A percentile compares a stretch with the other conserved stretches of the same genome.
phyloP scores from a whole-genome alignment of 1,140 invertebrate species.

The Brachionus rotundiformis region DNA sequence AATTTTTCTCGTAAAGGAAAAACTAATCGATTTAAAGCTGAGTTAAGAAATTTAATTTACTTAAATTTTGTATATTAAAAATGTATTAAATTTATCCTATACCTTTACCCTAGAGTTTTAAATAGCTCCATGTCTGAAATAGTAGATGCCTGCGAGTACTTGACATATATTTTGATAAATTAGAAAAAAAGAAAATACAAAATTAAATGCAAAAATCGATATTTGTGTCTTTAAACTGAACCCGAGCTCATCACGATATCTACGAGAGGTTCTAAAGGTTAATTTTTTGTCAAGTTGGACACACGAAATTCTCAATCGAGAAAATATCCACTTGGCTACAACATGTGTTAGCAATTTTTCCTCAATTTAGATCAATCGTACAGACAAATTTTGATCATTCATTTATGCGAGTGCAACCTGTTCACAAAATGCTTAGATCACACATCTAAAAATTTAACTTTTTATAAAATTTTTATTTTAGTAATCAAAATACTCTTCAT shows the following conservation, averaged over 20 bases:
- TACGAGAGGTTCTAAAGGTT: background rate
- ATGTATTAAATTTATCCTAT: too few relatives aligned
- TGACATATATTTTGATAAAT: background rate
- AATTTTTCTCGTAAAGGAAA: background rate
- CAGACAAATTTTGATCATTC: background rate
- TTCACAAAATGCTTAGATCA: background rate
- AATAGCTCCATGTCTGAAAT: background rate
- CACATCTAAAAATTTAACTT: too few relatives aligned
- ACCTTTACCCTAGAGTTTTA: too few relatives aligned
- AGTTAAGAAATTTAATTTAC: background rate
- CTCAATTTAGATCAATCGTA: background rate
- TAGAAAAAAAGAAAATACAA: background rate
- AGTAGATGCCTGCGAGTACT: background rate
- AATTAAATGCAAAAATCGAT: background rate
- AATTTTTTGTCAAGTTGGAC: constrained; percentile 11
- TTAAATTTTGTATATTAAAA: too few relatives aligned
- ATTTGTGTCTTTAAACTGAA: background rate
- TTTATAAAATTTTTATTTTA: too few relatives aligned
- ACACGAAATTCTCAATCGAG: background rate
- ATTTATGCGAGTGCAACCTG: background rate
- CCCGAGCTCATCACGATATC: background rate
- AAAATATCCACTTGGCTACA: background rate
- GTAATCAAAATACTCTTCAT: too few relatives aligned
- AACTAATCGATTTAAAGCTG: too few relatives aligned
- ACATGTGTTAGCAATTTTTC: background rate